Percentiles rank a stretch among this genome's conserved stretches.
Conservation (phyloP, 2,888 invertebrate species). For the Reticulitermes lucifugus region DNA sequence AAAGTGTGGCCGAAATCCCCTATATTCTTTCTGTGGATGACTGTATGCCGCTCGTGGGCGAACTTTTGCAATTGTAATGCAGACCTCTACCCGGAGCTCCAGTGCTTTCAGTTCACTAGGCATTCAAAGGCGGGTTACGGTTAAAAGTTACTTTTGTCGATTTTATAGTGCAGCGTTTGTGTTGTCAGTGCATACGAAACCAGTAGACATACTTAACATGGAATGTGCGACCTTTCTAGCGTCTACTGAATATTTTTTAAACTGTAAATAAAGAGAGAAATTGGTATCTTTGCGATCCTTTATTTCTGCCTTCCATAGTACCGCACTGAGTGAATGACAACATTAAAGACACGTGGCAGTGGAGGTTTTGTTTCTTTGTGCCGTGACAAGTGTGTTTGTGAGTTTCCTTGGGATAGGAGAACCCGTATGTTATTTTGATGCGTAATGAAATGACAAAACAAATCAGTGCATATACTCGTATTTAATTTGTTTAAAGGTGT, state of each 20-base stretch:
- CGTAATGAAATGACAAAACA: no score
- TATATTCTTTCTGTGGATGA: neutral
- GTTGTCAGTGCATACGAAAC: constrained; percentile 9
- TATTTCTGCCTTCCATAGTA: no score
- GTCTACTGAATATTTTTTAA: neutral
- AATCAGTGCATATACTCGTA: no score
- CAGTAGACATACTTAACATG: neutral
- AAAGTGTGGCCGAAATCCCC: neutral
- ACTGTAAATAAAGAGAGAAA: neutral
- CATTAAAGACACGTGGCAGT: no score
- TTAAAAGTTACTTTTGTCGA: constrained; percentile 8
- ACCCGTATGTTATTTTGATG: no score
- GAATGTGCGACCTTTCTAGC: neutral
- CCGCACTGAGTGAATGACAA: no score
- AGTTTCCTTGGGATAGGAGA: no score
- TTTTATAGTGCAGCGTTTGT: constrained; percentile 2
- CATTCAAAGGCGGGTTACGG: constrained; percentile 6
- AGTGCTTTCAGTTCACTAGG: neutral
- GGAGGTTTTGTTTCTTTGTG: no score
- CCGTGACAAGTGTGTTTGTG: no score
- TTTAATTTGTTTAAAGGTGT: no score
- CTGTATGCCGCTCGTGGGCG: neutral
- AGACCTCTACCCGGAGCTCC: constrained; percentile 1
- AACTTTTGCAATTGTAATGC: neutral
- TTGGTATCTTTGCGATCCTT: no score